Conservation (phyloP, 2,113 vertebrate species). For the Oplegnathus fasciatus region DNA sequence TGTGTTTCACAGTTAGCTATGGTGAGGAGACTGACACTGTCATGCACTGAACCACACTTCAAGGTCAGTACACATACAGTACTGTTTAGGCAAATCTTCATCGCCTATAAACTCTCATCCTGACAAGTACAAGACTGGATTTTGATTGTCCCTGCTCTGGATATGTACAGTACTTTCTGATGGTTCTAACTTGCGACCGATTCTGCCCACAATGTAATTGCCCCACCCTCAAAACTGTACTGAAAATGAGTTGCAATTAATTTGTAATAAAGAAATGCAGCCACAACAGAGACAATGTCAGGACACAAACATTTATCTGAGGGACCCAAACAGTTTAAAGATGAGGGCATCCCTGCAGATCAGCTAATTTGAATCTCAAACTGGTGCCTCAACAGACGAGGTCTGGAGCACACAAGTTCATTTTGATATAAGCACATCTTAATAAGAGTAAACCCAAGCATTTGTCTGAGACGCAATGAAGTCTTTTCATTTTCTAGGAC, state of each 20-base stretch:
- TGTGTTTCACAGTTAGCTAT: constrained; percentile 40
- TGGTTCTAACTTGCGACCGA: not conserved
- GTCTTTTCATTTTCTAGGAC: not conserved
- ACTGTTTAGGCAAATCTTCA: not conserved
- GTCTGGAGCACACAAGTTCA: not conserved
- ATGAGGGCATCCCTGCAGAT: no score
- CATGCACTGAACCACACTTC: not conserved
- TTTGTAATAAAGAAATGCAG: not conserved
- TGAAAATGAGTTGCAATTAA: not conserved
- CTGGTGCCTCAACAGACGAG: not conserved
- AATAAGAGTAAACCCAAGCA: not conserved
- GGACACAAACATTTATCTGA: not conserved
- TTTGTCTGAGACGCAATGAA: not conserved
- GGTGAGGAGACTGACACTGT: constrained; percentile 8
- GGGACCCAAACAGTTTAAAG: not conserved
- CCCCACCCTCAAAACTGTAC: not conserved
- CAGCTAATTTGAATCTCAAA: not conserved
- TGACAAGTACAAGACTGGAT: not conserved
- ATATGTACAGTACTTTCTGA: not conserved
- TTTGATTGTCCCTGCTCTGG: not conserved
- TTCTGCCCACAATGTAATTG: not conserved
- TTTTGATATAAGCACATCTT: not conserved
- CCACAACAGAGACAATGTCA: not conserved
- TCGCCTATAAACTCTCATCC: not conserved
- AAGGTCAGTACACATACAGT: constrained; percentile 19